Conservation (phyloP, 1,140 invertebrate species). For the Apis florea region DNA sequence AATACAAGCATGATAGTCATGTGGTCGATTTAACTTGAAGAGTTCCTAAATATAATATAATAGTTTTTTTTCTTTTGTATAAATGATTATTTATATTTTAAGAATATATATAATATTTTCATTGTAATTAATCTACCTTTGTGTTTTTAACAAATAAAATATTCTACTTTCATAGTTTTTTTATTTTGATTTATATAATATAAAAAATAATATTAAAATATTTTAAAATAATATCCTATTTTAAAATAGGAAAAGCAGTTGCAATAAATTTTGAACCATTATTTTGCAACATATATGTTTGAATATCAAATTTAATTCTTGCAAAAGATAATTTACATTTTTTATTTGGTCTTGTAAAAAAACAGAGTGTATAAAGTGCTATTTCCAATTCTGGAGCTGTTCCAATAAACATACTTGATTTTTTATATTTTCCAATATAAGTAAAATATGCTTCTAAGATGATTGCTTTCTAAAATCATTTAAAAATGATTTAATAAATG, state of each 20-base stretch:
- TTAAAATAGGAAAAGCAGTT: constrained; percentile 38
- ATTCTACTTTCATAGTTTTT: constrained; percentile 28
- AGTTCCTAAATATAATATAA: constrained; percentile 7
- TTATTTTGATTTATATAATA: not conserved
- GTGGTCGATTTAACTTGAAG: constrained; percentile 32
- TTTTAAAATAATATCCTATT: too few relatives aligned
- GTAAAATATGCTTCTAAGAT: constrained; percentile 76
- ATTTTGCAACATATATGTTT: constrained; percentile 36
- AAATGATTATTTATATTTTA: not conserved
- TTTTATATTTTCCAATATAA: constrained; percentile 57
- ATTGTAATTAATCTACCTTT: not conserved
- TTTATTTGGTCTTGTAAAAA: constrained; percentile 76
- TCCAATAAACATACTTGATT: constrained; percentile 82
- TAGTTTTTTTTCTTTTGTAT: not conserved
- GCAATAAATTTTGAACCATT: constrained; percentile 36
- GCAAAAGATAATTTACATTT: constrained; percentile 65
- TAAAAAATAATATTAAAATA: not conserved
- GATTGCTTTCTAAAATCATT: constrained; percentile 48
- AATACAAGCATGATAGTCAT: not conserved
- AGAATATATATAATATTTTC: constrained; percentile 8
- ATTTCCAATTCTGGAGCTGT: constrained; percentile 85
- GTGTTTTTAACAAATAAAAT: constrained; percentile 20
- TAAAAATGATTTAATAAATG: not conserved
- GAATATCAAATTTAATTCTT: constrained; percentile 49
- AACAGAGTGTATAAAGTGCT: constrained; percentile 83